Percentiles rank a stretch among this genome's conserved stretches.
phyloP scores from a whole-genome alignment of 2,797 vertebrate species.

The Staurois parvus region DNA sequence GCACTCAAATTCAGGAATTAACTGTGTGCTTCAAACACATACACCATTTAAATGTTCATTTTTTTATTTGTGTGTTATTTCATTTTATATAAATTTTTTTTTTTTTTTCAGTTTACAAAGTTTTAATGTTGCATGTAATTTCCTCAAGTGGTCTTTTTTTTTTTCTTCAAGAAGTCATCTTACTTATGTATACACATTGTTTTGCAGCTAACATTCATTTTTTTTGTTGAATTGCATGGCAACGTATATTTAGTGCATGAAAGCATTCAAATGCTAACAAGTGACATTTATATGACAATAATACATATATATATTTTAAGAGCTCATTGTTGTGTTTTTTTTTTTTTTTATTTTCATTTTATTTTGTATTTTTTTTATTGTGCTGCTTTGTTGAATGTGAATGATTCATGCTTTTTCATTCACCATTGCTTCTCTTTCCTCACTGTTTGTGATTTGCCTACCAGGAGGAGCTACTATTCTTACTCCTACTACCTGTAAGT shows the following conservation, averaged over 20 bases:
- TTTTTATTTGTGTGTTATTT: constrained; percentile 41
- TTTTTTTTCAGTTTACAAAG: constrained; percentile 65
- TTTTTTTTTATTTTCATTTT: constrained; percentile 62
- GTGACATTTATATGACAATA: constrained; percentile 72
- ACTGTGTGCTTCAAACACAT: constrained; percentile 77
- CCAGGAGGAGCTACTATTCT: constrained; percentile 99
- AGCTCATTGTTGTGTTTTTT: constrained; percentile 75
- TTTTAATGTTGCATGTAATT: constrained; percentile 79
- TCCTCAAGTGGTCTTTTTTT: constrained; percentile 68
- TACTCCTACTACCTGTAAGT: constrained; percentile 99
- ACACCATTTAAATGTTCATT: constrained; percentile 77
- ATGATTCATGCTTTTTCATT: constrained; percentile 94
- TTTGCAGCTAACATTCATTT: constrained; percentile 71
- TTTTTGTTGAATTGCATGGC: constrained; percentile 79
- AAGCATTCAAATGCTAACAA: constrained; percentile 78
- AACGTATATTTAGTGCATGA: constrained; percentile 78
- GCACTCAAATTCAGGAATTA: constrained; percentile 23
- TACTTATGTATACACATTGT: constrained; percentile 70
- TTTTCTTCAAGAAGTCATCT: constrained; percentile 68
- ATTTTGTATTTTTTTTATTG: constrained; percentile 46
- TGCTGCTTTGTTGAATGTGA: constrained; percentile 92
- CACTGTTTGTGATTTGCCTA: constrained; percentile 99
- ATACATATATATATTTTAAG: constrained; percentile 66
- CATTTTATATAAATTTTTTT: constrained; percentile 43
- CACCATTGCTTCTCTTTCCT: constrained; percentile 97